These are phyloP conservation scores for Leptoteleia sp. DNA, from an alignment of 1,140 invertebrate genomes.

Conservation along the genomic window DNA sequence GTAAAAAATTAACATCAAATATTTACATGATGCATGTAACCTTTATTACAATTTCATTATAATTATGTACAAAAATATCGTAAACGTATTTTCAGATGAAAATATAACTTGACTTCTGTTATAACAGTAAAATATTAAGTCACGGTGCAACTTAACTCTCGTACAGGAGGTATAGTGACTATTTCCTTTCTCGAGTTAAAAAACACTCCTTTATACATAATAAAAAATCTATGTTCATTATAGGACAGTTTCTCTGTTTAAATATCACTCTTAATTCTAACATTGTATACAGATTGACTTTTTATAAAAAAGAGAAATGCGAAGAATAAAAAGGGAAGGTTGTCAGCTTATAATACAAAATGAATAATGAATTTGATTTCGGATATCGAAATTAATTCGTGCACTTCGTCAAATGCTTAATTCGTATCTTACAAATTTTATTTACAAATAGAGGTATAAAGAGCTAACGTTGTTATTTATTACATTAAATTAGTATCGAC, in stretches of 20 bases:
- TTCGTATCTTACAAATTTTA: conserved; percentile 76
- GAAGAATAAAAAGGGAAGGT: conserved; percentile 24
- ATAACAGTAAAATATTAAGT: conserved; percentile 74
- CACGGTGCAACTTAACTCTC: conserved; percentile 72
- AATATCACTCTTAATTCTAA: conserved; percentile 74
- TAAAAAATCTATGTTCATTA: conserved; percentile 70
- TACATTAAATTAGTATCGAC: conserved; percentile 78
- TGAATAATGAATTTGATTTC: conserved; percentile 68
- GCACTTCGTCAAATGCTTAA: conserved; percentile 63
- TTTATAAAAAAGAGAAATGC: conserved; percentile 72
- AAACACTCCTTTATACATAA: conserved; percentile 72
- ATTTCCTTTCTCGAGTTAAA: conserved; percentile 74
- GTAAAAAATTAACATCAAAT: conserved; percentile 4
- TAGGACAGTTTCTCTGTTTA: conserved; percentile 73
- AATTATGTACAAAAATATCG: conserved; percentile 78
- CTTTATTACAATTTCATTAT: conserved; percentile 76
- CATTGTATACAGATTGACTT: conserved; percentile 79
- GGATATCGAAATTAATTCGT: conserved; percentile 66
- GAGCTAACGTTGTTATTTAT: conserved; percentile 74
- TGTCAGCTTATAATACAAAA: conserved; percentile 75
- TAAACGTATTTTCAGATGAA: conserved; percentile 73
- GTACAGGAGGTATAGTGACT: conserved; percentile 79
- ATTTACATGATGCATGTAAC: conserved; percentile 67
- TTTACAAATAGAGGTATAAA: conserved; percentile 77
- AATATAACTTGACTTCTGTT: conserved; percentile 76